Evolutionary conservation across 2,888 invertebrate species (phyloP), one percentile per base, ranked within the genome.

Genomic region (Harpagoxenus sublaevis): DNA sequence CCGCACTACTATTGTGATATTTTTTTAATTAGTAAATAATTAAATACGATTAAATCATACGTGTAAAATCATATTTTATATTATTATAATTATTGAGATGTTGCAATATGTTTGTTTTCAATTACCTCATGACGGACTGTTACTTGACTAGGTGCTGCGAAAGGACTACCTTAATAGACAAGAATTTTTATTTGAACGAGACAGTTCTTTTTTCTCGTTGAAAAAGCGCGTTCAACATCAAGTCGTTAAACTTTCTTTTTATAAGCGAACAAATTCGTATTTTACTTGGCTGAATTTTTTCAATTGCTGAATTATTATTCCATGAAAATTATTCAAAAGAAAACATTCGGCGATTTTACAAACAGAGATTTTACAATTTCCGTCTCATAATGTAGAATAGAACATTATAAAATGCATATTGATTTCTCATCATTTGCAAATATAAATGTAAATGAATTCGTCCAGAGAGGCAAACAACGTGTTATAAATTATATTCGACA

Each of bases 401-500:
- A 45, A 78, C 6, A n/a, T 66, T 70, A 45, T 42, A 31, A 55
- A 55, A 55, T 70, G 0, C 31, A 57, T 70, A 70, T 79, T 48
- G 10, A 78, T 3, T 35, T 45, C 18, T 66, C n/a, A 51, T 53
- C 35, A 42, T 55, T 55, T 31, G 35, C 42, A 68, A 42, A 55
- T 55, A 45, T 31, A 31, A 78, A 79, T 79, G 31, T 28, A 70
- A 70, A 79, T 42, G 10, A 66, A 66, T 68, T 78, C 12, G 2
- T 42, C 6, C 45, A 12, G 45, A 45, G 55, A 66, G 42, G 31
- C 45, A n/a, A 79, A 70, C 23, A 70, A 70, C 15, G 12, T 15
- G 45, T 55, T 66, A 55, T 60, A 70, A 68, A 79, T 79, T 79
- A 70, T 79, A 70, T 70, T 23, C 35, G 35, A 18, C 48, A 57